Base-by-base conservation (phyloP, 2,888 invertebrate genomes). In the Trachelus troglodyta region DNA sequence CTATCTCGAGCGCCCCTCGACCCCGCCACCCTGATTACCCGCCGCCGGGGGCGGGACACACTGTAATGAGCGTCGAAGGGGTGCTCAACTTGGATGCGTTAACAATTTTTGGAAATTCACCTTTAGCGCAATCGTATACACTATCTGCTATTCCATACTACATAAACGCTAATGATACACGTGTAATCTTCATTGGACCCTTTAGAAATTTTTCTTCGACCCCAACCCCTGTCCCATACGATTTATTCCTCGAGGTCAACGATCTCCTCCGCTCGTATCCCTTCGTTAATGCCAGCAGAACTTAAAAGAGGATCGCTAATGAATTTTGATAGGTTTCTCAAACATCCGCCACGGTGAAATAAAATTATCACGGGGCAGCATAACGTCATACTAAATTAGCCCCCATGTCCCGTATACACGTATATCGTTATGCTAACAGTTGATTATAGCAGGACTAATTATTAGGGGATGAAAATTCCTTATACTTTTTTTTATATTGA, bases 11-110 rank as follows among this genome's bases (percentile, higher is more conserved):
- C 74, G 74, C 77, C 83, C 85, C 84, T 73, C 85, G 82, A 82
- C 81, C 84, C 84, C 84, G 83, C 82, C 82, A 88, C 86, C 89
- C 90, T 90, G 90, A 91, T 91, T 90, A 90, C 88, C 89, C 87
- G 89, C 89, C 88, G 90, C 89, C 89, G 89, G 88, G 90, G 90
- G 90, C 90, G 91, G 90, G 90, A 90, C 89, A 87, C 88, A 80
- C 85, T 87, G 90, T 91, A 90, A 91, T 90, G 90, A 91, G 90
- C 89, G 88, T 89, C 89, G 83, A 86, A 89, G 89, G 87, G 90
- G 90, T 90, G 90, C 91, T 91, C 90, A 91, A 91, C 90, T 83
- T 89, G 81, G 82, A 84, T 79, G 77, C 77, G 76, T 79, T 77
- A 68, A 79, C 80, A 81, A n/a, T 33, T 33, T 56, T 56, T 15